phyloP scores from a whole-genome alignment of 2,113 vertebrate genomes.

The Saccopteryx leptura region DNA sequence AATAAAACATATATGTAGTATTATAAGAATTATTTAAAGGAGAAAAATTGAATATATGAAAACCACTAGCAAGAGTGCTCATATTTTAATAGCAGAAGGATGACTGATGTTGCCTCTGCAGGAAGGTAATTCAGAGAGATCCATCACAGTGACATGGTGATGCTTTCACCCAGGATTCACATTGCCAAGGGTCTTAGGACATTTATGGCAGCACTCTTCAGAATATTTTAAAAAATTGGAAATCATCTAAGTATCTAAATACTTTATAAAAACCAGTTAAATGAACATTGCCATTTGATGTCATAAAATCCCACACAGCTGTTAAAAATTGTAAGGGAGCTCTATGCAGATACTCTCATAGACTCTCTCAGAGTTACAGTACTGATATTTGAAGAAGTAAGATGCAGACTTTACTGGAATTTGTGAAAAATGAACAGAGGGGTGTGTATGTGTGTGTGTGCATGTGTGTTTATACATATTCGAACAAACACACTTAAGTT shows the following conservation, averaged over 20 bases:
- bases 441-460: not conserved
- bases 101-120: fast-evolving
- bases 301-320: not conserved
- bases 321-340: not conserved
- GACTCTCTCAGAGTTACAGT: not conserved
- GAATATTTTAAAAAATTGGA: not conserved
- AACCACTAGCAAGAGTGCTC: not conserved
- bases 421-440: not conserved
- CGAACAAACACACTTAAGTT: not conserved
- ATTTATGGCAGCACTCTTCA: not conserved
- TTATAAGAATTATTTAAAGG: not conserved
- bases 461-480: not conserved
- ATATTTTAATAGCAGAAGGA: not conserved
- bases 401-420: not conserved
- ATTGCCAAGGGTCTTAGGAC: not conserved
- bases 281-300: not conserved
- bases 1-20: not conserved
- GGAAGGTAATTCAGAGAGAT: not conserved
- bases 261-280: not conserved
- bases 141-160: not conserved
- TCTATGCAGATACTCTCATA: not conserved
- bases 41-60: not conserved
- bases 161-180: not conserved
- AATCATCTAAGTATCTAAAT: not conserved
- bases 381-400: not conserved